Evolutionary conservation across 2,888 invertebrate genomes (phyloP).

Genomic region (Amblyjoppa fuscipennis): DNA sequence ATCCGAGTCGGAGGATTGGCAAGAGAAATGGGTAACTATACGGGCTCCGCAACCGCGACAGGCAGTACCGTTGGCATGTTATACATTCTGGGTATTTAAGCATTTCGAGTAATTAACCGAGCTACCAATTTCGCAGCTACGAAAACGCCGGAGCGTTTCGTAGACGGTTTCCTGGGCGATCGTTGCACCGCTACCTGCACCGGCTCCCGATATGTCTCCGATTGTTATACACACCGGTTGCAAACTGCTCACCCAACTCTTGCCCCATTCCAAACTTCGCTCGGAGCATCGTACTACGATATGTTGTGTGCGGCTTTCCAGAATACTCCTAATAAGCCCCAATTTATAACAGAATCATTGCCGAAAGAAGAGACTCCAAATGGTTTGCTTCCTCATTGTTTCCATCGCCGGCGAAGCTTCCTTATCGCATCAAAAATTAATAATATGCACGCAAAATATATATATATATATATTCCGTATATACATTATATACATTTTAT

Average conservation of each 20-base stretch:
- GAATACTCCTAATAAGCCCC: conserved; percentile 26
- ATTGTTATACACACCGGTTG: conserved; percentile 35
- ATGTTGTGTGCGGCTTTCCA: conserved; percentile 20
- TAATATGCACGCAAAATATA: background rate
- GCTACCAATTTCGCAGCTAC: conserved; percentile 54
- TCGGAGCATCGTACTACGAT: conserved; percentile 35
- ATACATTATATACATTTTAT: background rate
- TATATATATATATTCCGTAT: background rate
- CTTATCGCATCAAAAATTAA: background rate
- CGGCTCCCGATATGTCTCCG: conserved; percentile 23
- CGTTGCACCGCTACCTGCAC: conserved; percentile 15
- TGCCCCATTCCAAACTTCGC: conserved; percentile 10
- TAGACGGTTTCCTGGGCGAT: conserved; percentile 17
- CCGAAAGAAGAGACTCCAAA: background rate
- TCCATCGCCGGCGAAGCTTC: background rate
- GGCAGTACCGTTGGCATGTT: conserved; percentile 72
- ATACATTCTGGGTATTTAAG: conserved; percentile 79
- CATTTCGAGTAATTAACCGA: conserved; percentile 79
- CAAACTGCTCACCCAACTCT: conserved; percentile 14
- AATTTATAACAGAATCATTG: conserved; percentile 17
- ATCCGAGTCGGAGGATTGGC: conserved; percentile 26
- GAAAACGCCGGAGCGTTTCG: conserved; percentile 6
- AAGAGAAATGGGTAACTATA: conserved; percentile 53
- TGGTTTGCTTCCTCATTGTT: background rate
- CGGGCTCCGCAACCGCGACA: conserved; percentile 53